Evolutionary conservation across 2,113 vertebrate species (phyloP).

Genomic region (Trematocara macrostoma): DNA sequence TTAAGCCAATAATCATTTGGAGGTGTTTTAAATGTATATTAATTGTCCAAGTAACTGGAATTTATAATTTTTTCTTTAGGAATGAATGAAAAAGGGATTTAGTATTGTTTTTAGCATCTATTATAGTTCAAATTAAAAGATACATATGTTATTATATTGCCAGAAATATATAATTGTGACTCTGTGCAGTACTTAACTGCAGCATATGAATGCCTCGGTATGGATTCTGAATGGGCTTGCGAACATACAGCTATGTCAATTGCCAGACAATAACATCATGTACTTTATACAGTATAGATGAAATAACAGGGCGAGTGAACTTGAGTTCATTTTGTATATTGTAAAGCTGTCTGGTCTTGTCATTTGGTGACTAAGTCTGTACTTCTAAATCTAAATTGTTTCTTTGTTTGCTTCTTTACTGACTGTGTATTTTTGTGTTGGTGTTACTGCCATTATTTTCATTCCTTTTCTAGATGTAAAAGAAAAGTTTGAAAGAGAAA

Average conservation of each 20-base stretch:
- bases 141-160: neutral
- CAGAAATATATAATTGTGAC: neutral
- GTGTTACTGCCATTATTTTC: neutral
- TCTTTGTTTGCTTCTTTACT: neutral
- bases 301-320: neutral
- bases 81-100: neutral
- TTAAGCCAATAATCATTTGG: neutral
- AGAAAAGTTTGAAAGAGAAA: neutral
- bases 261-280: neutral
- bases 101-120: neutral
- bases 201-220: neutral
- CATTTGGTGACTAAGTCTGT: neutral
- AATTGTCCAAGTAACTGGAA: neutral
- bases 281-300: neutral
- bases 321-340: neutral
- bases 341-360: neutral
- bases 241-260: neutral
- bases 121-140: neutral
- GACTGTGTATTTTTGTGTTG: neutral
- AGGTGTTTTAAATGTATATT: neutral
- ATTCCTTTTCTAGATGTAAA: neutral
- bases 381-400: neutral
- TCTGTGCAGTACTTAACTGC: neutral
- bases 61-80: neutral
- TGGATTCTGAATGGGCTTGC: neutral